Evolutionary conservation across 1,140 invertebrate species (phyloP), one percentile per base, ranked within the genome.

Genomic region (Procambarus virginalis): DNA sequence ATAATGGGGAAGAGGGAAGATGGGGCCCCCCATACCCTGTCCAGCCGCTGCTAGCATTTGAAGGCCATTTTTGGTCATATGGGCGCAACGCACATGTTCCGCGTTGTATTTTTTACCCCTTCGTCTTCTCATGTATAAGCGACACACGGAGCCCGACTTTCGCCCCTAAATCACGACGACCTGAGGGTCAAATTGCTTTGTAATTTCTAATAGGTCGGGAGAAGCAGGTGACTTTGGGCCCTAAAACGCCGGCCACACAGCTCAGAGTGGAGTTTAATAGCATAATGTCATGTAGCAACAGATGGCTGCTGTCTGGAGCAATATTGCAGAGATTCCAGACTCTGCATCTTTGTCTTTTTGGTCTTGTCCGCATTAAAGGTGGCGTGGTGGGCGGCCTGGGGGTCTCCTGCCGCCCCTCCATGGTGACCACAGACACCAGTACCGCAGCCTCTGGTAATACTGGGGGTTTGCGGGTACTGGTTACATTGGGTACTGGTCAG

Each of bases 241-340:
- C 51, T 76, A 75, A 49, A 58, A 49, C 68, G n/a, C 79, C 49
- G 60, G 73, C 20, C 55, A 73, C 68, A 17, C 77, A 68, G 86
- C 46, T 79, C 73, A 89, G 58, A 89, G 86, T 89, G 70, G 79
- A 83, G 64, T 89, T 89, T 89, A 89, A 89, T 89, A 80, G 79
- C 80, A 70, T 89, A 89, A 89, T 89, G 86, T 89, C 79, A 89
- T 89, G 86, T 89, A 81, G 86, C 86, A 89, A 89, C 86, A 89
- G 86, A 89, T 89, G 86, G 68, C 58, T 80, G 79, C 79, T 89
- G 86, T 89, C 86, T 89, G 86, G 86, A 83, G 86, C 86, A 89
- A 89, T 89, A 89, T 89, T 89, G 86, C 86, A 89, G 60, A 89
- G 86, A 89, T 89, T 89, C 86, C 79, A 49, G 60, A 79, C 80